Evolutionary conservation across 2,888 invertebrate genomes (phyloP).

Genomic region (Hydropsyche betteni): DNA sequence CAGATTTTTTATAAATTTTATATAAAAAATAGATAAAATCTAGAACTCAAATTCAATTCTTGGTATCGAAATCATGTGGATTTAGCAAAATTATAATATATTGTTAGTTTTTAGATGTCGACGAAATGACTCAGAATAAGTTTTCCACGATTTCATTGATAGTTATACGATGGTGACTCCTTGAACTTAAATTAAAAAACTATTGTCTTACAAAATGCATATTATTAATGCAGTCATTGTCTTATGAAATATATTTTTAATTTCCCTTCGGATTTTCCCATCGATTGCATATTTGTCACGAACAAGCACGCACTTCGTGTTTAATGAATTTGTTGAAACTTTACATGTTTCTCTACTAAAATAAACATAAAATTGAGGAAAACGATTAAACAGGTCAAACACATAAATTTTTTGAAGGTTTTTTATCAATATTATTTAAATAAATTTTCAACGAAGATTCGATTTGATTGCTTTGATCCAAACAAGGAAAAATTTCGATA

Average conservation of each 20-base stretch:
- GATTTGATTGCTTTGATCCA: too few relatives aligned
- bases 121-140: too few relatives aligned
- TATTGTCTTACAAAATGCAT: constrained; percentile 2
- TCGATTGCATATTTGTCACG: constrained; percentile 1
- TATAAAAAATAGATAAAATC: too few relatives aligned
- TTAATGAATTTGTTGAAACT: constrained; percentile 6
- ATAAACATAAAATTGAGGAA: background rate
- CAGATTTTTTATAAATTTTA: too few relatives aligned
- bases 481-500: too few relatives aligned
- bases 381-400: background rate
- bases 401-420: too few relatives aligned
- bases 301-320: constrained; percentile 9
- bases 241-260: background rate
- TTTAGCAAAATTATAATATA: too few relatives aligned
- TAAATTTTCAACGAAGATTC: background rate
- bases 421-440: background rate
- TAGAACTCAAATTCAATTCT: too few relatives aligned
- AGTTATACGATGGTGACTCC: background rate
- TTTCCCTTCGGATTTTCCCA: constrained; percentile 8
- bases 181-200: constrained; percentile 10
- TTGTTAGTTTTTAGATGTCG: too few relatives aligned
- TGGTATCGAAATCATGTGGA: too few relatives aligned
- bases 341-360: constrained; percentile 1
- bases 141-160: constrained; percentile 4
- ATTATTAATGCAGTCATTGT: constrained; percentile 6